phyloP scores from a whole-genome alignment of 2,797 vertebrate species.

The Buceros bicornis region DNA sequence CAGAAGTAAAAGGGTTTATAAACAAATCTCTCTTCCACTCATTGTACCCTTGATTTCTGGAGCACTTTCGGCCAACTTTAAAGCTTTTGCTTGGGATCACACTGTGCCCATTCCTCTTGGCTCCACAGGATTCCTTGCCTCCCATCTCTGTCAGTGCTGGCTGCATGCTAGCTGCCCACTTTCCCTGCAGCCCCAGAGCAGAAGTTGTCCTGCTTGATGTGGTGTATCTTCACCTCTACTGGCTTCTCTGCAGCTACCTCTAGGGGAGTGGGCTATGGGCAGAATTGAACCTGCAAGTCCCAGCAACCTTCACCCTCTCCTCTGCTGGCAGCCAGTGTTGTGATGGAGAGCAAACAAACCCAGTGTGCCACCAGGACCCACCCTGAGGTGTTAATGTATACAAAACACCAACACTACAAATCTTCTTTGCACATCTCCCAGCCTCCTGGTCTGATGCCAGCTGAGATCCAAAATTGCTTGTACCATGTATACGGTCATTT shows the following conservation, averaged over 20 bases:
- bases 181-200: not conserved
- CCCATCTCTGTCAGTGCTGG: not conserved
- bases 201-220: accelerated
- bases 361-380: not conserved
- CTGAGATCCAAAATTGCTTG: not conserved
- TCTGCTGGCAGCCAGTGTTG: not conserved
- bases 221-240: not conserved
- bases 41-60: not conserved
- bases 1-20: constrained; percentile 19
- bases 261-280: not conserved
- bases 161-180: not conserved
- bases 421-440: not conserved
- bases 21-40: not conserved
- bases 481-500: not conserved
- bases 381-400: accelerated
- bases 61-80: not conserved
- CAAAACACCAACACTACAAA: not conserved
- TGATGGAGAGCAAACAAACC: not conserved
- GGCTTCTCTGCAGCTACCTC: not conserved
- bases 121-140: not conserved
- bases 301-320: not conserved
- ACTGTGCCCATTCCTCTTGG: not conserved
- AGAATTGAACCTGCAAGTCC: not conserved
- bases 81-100: not conserved
- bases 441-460: not conserved